Evolutionary conservation across 2,113 vertebrate genomes (phyloP).

Genomic region (Protobothrops mucrosquamatus): DNA sequence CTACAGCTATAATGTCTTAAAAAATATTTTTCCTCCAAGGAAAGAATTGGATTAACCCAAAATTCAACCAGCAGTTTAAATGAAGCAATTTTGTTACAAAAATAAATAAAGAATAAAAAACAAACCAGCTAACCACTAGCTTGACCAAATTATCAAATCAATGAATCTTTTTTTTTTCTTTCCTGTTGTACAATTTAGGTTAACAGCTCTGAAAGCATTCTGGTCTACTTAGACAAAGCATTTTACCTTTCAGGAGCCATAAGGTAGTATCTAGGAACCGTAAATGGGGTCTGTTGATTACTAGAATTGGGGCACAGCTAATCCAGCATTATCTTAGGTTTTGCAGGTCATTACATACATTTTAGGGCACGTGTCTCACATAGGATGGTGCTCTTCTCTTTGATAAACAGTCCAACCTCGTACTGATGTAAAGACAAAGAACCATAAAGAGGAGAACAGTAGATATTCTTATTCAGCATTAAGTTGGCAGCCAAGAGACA

Average conservation of each 20-base stretch:
- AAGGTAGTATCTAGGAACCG: neutral
- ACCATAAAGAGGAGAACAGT: neutral
- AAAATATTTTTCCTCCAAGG: neutral
- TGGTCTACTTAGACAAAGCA: neutral
- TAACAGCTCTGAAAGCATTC: no score
- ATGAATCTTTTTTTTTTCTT: neutral
- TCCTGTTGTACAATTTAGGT: neutral
- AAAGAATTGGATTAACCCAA: neutral
- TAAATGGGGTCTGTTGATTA: neutral
- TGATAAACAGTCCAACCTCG: neutral
- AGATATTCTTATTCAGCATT: neutral
- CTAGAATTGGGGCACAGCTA: no score
- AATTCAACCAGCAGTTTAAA: neutral
- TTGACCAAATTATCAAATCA: neutral
- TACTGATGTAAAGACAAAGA: neutral
- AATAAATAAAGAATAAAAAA: neutral
- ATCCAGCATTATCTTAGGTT: neutral
- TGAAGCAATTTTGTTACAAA: neutral
- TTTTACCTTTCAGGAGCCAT: neutral
- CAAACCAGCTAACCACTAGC: neutral
- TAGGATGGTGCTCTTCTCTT: neutral
- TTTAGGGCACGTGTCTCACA: neutral
- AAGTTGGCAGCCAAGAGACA: neutral
- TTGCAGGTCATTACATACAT: neutral
- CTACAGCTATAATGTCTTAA: neutral